Percentiles rank a stretch among this genome's conserved stretches.
Evolutionary conservation across 2,113 vertebrate genomes (phyloP).

Genomic region (Cottus gobio): DNA sequence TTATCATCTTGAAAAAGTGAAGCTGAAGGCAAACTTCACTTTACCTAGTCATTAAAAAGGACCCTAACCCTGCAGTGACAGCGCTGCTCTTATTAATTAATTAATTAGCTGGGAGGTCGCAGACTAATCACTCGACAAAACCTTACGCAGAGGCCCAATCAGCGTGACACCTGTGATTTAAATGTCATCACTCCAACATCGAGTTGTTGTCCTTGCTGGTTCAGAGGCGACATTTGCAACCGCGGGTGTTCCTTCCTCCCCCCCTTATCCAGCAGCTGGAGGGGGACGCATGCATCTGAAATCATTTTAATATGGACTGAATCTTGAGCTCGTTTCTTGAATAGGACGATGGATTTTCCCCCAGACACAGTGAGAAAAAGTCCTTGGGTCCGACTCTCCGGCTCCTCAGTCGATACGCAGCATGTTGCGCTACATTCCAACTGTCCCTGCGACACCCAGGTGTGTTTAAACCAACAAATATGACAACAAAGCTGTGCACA

Average conservation of each 20-base stretch:
- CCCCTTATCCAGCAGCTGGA: background rate
- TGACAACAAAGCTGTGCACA: too few species aligned
- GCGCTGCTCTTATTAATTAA: constrained; percentile 16
- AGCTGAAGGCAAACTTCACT: constrained; percentile 21
- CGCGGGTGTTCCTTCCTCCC: background rate
- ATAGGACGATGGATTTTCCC: background rate
- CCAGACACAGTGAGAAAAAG: background rate
- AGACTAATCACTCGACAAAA: constrained; percentile 4
- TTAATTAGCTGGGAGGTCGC: constrained; percentile 10
- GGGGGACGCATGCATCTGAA: background rate
- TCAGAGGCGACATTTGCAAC: background rate
- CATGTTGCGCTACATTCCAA: background rate
- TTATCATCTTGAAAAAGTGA: constrained; percentile 3
- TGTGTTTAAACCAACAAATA: background rate
- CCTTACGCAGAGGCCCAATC: background rate
- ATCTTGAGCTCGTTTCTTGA: background rate
- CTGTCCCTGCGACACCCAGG: background rate
- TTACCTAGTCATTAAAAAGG: constrained; percentile 23
- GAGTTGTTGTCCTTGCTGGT: background rate
- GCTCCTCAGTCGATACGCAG: background rate
- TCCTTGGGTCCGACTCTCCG: background rate
- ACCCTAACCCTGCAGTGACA: constrained; percentile 10
- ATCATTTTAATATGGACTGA: background rate
- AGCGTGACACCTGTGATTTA: background rate
- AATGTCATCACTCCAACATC: background rate